Base-by-base conservation (phyloP, 1,140 invertebrate species). In the Streblospio benedicti region DNA sequence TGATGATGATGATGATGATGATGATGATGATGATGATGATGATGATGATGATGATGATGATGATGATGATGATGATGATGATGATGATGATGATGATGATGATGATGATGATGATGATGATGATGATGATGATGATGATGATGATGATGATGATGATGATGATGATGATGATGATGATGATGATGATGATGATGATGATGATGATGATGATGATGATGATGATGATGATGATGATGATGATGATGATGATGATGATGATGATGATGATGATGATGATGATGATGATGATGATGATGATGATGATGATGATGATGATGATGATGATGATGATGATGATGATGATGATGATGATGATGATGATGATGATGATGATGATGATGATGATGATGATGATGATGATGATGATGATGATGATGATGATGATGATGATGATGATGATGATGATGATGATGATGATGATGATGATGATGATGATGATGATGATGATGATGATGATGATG, bases 1-100 rank as follows among this genome's bases (percentile, higher is more conserved):
- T 52, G 50, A 52, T 52, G 23, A 30, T 28, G 50, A 52, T 28
- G 50, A 52, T 30, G 20, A 28, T 52, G 50, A 52, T 30, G 50
- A 52, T 28, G 50, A 52, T 52, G 50, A 52, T 52, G 27, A 51
- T 51, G 49, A 51, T 51, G 18, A 51, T 51, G 49, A 4, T 51
- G 27, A 51, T 28, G 49, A 51, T 51, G 49, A 51, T 51, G 49
- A 51, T 51, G 49, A 51, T 28, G 49, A 51, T 51, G 49, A 51
- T 51, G 49, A 51, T 51, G 49, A 51, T 28, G 49, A 51, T 51
- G 23, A 52, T 30, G 50, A 52, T 52, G 50, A 27, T 52, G 4
- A 1, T 30, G 28, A 27, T 52, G 4, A 12, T 30, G 50, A 12
- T 52, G 23, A 1, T 27, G 50, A 1, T 52, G 23, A 6, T 30